phyloP scores from a whole-genome alignment of 2,888 invertebrate species.

The Drosophila atripex region DNA sequence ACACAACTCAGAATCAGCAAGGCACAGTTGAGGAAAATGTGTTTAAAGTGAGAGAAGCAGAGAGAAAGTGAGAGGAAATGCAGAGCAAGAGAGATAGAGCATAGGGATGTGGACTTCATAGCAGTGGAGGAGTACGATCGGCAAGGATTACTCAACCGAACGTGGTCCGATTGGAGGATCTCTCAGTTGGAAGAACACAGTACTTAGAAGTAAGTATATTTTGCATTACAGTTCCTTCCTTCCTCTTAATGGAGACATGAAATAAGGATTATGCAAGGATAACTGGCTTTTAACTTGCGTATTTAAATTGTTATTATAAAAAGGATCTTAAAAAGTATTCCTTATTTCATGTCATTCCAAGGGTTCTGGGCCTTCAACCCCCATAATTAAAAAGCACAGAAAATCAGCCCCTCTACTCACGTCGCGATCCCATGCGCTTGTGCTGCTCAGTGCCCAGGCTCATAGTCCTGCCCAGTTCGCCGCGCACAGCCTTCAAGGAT shows the following conservation, averaged over 20 bases:
- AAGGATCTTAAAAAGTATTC: background rate
- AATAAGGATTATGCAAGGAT: background rate
- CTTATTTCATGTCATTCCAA: conserved; percentile 3
- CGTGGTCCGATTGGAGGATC: conserved; percentile 1
- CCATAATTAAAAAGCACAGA: background rate
- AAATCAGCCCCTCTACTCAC: conserved; percentile 85
- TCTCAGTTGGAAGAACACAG: conserved; percentile 22
- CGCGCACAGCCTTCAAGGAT: conserved; percentile 91
- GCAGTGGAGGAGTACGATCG: conserved; percentile 18
- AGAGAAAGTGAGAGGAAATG: conserved; percentile 25
- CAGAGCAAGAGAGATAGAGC: conserved; percentile 20
- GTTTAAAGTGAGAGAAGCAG: conserved; percentile 3
- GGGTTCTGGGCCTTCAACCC: too few species aligned
- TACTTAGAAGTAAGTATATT: background rate
- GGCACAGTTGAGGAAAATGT: conserved; percentile 31
- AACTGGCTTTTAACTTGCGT: background rate
- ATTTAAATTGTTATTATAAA: background rate
- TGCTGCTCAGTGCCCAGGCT: conserved; percentile 88
- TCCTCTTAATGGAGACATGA: background rate
- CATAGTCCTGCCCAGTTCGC: conserved; percentile 92
- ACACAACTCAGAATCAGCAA: conserved; percentile 48
- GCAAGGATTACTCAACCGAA: background rate
- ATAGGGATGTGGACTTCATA: conserved; percentile 22
- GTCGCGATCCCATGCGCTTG: conserved; percentile 87
- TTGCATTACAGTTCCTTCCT: background rate